These are phyloP conservation scores for Philereme vetulata DNA, from an alignment of 2,888 invertebrate genomes.

Conservation along the genomic window DNA sequence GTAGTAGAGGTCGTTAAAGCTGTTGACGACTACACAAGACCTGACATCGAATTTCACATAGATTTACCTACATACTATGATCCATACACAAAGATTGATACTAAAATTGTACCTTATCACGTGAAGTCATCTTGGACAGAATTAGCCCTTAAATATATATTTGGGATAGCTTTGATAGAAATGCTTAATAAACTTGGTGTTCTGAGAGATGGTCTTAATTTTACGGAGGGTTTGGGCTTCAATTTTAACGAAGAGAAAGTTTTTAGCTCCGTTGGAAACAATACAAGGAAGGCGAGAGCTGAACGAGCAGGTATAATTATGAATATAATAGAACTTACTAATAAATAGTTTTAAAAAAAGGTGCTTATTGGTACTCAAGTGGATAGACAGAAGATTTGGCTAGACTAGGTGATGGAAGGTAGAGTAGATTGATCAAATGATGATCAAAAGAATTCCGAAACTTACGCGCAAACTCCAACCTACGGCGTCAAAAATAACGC, in stretches of 20 bases:
- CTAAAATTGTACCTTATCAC: constrained; percentile 5
- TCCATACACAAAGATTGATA: constrained; percentile 33
- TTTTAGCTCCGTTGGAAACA: constrained; percentile 15
- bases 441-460: too few relatives aligned
- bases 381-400: too few relatives aligned
- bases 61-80: constrained; percentile 46
- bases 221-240: constrained; percentile 40
- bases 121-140: constrained; percentile 36
- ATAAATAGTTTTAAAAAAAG: too few relatives aligned
- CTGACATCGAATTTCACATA: constrained; percentile 40
- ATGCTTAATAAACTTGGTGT: constrained; percentile 43
- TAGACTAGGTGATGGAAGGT: too few relatives aligned
- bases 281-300: not conserved
- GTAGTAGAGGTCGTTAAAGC: constrained; percentile 42
- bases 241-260: constrained; percentile 25
- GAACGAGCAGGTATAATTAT: constrained; percentile 16
- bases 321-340: not conserved
- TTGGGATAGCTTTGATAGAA: constrained; percentile 35
- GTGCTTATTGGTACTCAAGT: too few relatives aligned
- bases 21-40: constrained; percentile 41
- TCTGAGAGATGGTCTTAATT: constrained; percentile 35
- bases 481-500: too few relatives aligned
- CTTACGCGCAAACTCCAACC: too few relatives aligned
- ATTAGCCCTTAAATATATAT: constrained; percentile 41
- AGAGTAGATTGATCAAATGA: too few relatives aligned